Evolutionary conservation across 2,888 invertebrate genomes (phyloP), one percentile per base, ranked within the genome.

Genomic region (Ichneumoninae sp.): DNA sequence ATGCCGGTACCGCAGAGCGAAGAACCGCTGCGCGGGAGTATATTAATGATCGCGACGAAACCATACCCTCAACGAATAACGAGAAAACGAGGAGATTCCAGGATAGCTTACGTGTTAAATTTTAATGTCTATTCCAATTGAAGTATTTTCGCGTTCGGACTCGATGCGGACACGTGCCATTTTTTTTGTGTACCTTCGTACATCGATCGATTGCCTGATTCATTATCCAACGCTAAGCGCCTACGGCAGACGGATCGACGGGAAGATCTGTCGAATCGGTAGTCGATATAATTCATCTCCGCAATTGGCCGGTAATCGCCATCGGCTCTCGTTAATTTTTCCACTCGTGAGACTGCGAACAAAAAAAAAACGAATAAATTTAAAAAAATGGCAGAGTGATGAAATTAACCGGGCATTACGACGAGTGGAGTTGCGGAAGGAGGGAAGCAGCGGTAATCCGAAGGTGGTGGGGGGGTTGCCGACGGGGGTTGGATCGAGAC

Each of bases 401-500:
- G 85, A 89, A 90, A 91, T 90, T 91, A 91, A 89, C 87, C 84
- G 88, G 87, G 88, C 89, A 86, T 89, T 87, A 88, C 84, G 82
- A 88, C 86, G 85, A 88, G 87, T 81, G 81, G 85, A 80, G 79
- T 54, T 52, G 30, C 63, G 10, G 69, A 70, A 65, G 65, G 22
- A 69, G 47, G 70, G 69, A 52, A 47, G 47, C 40, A 19, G 65
- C 19, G 47, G 47, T 10, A 63, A 63, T 63, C 63, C 63, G 63
- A 33, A 63, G n/a, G 33, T 26, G 50, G 47, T 33, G 36, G 30
- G 66, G 50, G 19, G 19, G 6, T 50, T 47, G 4, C 16, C 13
- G 7, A 16, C 22, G 33, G 33, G 30, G 30, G 33, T 63, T 7
- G 78, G 60, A 83, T 79, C 79, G 76, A 85, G 71, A 79, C 79